A percentile compares a stretch with the other conserved stretches of the same genome.
These are phyloP conservation scores for Netelia fuscicornis DNA, from an alignment of 2,888 invertebrate genomes.

Conservation along the genomic window DNA sequence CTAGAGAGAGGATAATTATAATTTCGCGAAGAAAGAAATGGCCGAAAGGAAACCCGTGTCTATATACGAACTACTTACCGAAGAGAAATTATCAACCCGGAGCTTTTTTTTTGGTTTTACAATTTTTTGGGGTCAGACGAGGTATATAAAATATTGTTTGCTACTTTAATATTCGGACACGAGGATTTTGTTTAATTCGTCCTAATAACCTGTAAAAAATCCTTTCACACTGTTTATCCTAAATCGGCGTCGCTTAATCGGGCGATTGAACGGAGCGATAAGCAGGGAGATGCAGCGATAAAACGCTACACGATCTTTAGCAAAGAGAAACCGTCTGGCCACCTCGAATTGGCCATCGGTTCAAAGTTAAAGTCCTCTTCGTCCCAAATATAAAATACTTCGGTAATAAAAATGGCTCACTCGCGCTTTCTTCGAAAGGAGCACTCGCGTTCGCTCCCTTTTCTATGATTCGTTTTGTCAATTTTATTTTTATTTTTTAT, in stretches of 20 bases:
- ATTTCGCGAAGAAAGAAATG: background rate
- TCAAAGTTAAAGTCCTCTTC: background rate
- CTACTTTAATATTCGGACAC: constrained; percentile 10
- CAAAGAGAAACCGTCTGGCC: background rate
- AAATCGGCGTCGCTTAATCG: constrained; percentile 45
- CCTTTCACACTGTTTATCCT: constrained; percentile 29
- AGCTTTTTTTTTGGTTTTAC: constrained; percentile 1
- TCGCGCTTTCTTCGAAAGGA: constrained; percentile 76
- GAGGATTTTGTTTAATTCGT: constrained; percentile 2
- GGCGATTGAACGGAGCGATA: constrained; percentile 2
- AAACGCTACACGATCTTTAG: background rate
- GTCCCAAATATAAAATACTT: background rate
- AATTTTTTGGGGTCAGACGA: background rate
- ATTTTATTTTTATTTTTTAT: constrained; percentile 49
- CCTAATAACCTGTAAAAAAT: background rate
- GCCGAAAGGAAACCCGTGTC: background rate
- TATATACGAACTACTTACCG: constrained; percentile 9
- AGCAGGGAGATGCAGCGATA: background rate
- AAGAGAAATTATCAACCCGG: background rate
- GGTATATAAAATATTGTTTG: background rate
- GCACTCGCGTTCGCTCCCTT: constrained; percentile 74
- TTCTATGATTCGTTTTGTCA: constrained; percentile 51
- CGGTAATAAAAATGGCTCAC: constrained; percentile 58
- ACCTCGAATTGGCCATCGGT: background rate
- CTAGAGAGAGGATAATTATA: background rate